Conservation (phyloP, 1,140 invertebrate species). For the Colletes gigas region DNA sequence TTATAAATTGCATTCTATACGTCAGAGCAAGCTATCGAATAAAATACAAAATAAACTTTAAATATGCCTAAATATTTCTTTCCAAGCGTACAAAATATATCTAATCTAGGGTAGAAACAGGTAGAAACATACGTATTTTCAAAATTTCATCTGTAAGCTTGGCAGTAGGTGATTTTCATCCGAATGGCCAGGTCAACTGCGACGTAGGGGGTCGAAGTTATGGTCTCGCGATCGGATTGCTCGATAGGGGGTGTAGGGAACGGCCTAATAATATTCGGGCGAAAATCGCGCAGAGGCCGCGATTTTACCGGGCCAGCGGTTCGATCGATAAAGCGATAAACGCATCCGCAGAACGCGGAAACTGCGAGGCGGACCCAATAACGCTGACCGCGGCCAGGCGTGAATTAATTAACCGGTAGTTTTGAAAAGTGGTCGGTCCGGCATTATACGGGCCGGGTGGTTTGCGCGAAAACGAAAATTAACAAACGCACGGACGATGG, state of each 20-base stretch:
- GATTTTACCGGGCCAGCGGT: slow-evolving; percentile 36
- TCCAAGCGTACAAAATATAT: too few species aligned
- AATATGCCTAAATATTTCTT: too few species aligned
- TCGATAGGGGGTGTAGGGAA: background rate
- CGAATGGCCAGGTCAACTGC: too few species aligned
- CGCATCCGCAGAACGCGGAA: slow-evolving; percentile 41
- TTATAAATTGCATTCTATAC: too few species aligned
- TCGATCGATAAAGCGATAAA: slow-evolving; percentile 45
- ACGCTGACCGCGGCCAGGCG: background rate
- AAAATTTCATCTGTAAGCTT: background rate
- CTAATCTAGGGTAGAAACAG: too few species aligned
- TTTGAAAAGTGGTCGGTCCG: slow-evolving; percentile 21
- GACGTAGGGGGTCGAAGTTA: too few species aligned
- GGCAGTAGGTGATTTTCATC: too few species aligned
- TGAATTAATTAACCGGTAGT: slow-evolving; percentile 44
- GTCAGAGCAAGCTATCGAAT: too few species aligned
- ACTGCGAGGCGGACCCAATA: slow-evolving; percentile 24
- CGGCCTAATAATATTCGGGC: slow-evolving; percentile 38
- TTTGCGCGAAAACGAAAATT: slow-evolving; percentile 33
- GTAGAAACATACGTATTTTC: too few species aligned
- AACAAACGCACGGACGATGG: slow-evolving; percentile 4
- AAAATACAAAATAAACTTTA: too few species aligned
- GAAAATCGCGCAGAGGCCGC: slow-evolving; percentile 22
- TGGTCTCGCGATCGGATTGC: background rate
- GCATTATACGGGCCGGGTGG: slow-evolving; percentile 11